Conservation (phyloP, 1,140 invertebrate species). For the Drosophila ercepeae region DNA sequence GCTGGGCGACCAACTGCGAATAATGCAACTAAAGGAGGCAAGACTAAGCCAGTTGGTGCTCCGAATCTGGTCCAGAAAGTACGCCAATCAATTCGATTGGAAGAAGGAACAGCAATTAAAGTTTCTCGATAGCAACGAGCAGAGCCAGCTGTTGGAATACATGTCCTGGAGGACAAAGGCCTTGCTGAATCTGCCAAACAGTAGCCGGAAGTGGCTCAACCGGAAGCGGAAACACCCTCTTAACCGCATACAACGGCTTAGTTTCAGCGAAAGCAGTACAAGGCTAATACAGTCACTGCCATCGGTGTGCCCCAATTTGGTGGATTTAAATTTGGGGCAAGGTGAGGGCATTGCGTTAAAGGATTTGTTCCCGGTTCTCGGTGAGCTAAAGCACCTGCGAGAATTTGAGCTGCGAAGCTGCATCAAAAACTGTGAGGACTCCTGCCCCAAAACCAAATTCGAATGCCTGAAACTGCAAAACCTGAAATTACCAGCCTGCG, state of each 20-base stretch:
- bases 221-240: slow-evolving; percentile 8
- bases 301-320: slow-evolving; percentile 30
- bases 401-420: slow-evolving; percentile 39
- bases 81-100: slow-evolving; percentile 51
- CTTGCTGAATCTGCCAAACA: slow-evolving; percentile 42
- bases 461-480: slow-evolving; percentile 43
- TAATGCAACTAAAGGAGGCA: slow-evolving; percentile 43
- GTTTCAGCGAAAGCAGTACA: slow-evolving; percentile 24
- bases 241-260: slow-evolving; percentile 25
- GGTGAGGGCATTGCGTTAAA: slow-evolving; percentile 1
- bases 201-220: slow-evolving; percentile 7
- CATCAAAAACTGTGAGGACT: neutral
- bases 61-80: slow-evolving; percentile 49
- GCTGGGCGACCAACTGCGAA: slow-evolving; percentile 52
- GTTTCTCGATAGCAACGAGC: slow-evolving; percentile 30
- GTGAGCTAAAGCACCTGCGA: slow-evolving; percentile 12
- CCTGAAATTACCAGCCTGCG: slow-evolving; percentile 57
- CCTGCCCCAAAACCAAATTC: neutral
- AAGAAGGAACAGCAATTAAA: slow-evolving; percentile 38
- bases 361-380: slow-evolving; percentile 30
- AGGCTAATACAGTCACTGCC: slow-evolving; percentile 36
- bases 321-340: slow-evolving; percentile 34
- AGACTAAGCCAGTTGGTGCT: slow-evolving; percentile 42
- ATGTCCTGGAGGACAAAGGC: slow-evolving; percentile 34
- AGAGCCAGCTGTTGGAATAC: slow-evolving; percentile 34